These are phyloP conservation scores for Steatocranus sp. DNA, from an alignment of 2,797 vertebrate species.

Conservation along the genomic window DNA sequence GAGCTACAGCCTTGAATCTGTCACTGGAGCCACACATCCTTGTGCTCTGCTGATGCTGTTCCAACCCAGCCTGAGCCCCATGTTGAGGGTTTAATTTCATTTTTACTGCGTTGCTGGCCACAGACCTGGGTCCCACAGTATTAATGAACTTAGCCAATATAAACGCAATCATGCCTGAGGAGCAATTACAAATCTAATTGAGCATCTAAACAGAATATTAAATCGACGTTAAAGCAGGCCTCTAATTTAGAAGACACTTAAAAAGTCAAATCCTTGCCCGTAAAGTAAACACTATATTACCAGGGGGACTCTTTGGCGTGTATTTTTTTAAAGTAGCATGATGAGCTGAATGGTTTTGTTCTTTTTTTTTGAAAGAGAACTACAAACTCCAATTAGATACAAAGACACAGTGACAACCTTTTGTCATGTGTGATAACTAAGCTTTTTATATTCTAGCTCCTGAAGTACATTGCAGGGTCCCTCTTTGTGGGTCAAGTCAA, in stretches of 20 bases:
- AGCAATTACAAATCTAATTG: slow-evolving; percentile 76
- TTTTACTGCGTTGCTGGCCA: slow-evolving; percentile 69
- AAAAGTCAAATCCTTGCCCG: slow-evolving; percentile 63
- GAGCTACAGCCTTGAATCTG: not conserved
- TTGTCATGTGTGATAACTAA: not conserved
- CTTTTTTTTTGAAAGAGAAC: not conserved
- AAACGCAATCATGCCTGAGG: slow-evolving; percentile 73
- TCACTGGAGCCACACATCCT: slow-evolving; percentile 3
- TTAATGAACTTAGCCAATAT: slow-evolving; percentile 74
- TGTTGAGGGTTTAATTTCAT: slow-evolving; percentile 62
- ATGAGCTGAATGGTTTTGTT: not conserved
- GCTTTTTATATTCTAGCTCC: not conserved
- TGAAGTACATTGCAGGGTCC: not conserved
- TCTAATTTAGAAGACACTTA: slow-evolving; percentile 70
- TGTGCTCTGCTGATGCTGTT: slow-evolving; percentile 23
- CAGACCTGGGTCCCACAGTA: slow-evolving; percentile 54
- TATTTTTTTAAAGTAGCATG: not conserved
- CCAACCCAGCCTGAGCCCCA: slow-evolving; percentile 18
- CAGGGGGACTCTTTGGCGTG: slow-evolving; percentile 3
- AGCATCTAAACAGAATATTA: slow-evolving; percentile 77
- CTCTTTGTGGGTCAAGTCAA: not conserved
- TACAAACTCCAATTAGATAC: slow-evolving; percentile 7
- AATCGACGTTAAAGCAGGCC: slow-evolving; percentile 61
- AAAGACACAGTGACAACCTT: slow-evolving; percentile 7
- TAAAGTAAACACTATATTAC: slow-evolving; percentile 62